phyloP scores from a whole-genome alignment of 2,888 invertebrate genomes.

The Conops quadrifasciatus region DNA sequence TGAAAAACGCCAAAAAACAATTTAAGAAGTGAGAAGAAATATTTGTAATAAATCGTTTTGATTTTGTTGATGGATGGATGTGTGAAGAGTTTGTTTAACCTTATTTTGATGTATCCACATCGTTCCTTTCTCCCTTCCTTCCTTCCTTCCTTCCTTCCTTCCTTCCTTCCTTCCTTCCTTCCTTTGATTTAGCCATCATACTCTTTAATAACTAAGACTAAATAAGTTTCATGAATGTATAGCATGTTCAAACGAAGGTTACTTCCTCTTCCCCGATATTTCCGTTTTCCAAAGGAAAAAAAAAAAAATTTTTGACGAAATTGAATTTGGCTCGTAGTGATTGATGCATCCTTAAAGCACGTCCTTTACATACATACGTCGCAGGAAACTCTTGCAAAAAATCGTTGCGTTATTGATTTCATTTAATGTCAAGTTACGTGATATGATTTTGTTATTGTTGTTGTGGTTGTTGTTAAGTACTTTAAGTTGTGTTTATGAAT shows the following conservation, averaged over 20 bases:
- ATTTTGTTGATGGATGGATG: no score
- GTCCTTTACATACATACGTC: not conserved
- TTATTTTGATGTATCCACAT: conserved; percentile 37
- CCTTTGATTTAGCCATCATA: no score
- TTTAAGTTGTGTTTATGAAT: conserved; percentile 37
- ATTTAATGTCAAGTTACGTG: conserved; percentile 11
- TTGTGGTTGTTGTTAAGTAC: conserved; percentile 20
- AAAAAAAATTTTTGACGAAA: not conserved
- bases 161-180: not conserved
- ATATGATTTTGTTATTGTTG: conserved; percentile 33
- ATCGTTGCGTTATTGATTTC: conserved; percentile 3
- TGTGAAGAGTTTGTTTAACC: no score
- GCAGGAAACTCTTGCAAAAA: not conserved
- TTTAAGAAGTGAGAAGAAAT: conserved; percentile 46
- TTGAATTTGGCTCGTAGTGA: no score
- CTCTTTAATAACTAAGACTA: no score
- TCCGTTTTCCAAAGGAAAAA: not conserved
- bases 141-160: not conserved
- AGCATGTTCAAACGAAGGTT: not conserved
- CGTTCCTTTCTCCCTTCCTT: conserved; percentile 2
- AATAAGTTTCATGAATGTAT: not conserved
- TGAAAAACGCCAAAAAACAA: conserved; percentile 40
- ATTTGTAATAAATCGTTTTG: no score
- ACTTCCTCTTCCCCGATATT: not conserved
- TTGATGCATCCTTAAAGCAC: no score